Conservation (phyloP, 2,797 vertebrate species). For the Epinephelus malabaricus region DNA sequence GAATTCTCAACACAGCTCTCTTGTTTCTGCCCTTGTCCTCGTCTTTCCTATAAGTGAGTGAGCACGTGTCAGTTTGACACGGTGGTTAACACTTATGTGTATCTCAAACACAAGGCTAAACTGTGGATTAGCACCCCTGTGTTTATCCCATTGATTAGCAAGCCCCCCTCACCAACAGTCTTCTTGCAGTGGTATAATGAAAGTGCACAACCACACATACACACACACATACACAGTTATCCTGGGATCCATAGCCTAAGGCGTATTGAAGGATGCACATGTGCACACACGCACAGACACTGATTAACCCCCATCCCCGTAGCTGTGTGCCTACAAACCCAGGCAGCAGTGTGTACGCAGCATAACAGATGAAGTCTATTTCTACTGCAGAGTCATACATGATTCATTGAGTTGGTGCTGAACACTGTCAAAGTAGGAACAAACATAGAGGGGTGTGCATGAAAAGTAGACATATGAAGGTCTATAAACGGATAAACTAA, state of each 20-base stretch:
- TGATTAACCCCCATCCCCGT: slow-evolving; percentile 66
- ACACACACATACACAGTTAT: slow-evolving; percentile 24
- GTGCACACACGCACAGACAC: slow-evolving; percentile 48
- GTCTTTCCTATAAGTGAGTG: slow-evolving; percentile 9
- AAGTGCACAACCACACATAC: slow-evolving; percentile 50
- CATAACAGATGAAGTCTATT: slow-evolving; percentile 76
- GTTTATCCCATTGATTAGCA: slow-evolving; percentile 71
- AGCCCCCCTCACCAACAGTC: not conserved
- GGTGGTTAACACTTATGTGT: slow-evolving; percentile 24
- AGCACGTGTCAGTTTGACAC: slow-evolving; percentile 29
- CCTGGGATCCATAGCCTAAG: slow-evolving; percentile 65
- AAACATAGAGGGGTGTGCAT: slow-evolving; percentile 53
- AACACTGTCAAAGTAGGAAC: slow-evolving; percentile 69
- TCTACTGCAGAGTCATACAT: slow-evolving; percentile 78
- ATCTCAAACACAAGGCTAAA: slow-evolving; percentile 62
- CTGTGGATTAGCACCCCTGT: slow-evolving; percentile 62
- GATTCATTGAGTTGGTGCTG: slow-evolving; percentile 75
- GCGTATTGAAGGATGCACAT: slow-evolving; percentile 58
- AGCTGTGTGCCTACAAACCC: slow-evolving; percentile 52
- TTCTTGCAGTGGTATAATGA: slow-evolving; percentile 35
- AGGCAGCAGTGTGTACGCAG: slow-evolving; percentile 60
- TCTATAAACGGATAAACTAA: slow-evolving; percentile 78
- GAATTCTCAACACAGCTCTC: slow-evolving; percentile 5
- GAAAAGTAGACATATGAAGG: slow-evolving; percentile 57
- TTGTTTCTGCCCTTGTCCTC: slow-evolving; percentile 18